A percentile compares a stretch with the other conserved stretches of the same genome.
phyloP scores from a whole-genome alignment of 2,888 invertebrate species.

The Kryphioiulus occultus region DNA sequence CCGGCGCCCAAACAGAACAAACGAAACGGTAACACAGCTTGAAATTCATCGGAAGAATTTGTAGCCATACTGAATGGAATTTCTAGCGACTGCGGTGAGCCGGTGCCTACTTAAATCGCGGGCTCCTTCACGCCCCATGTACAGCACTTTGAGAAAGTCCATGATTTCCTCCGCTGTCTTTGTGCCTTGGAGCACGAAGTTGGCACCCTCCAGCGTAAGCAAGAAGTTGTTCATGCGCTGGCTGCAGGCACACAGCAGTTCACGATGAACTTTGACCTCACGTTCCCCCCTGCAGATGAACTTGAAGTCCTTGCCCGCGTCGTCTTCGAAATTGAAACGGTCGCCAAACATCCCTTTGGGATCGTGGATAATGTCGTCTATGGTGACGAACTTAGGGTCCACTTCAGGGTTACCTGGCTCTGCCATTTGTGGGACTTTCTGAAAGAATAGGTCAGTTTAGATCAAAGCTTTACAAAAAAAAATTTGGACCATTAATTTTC shows the following conservation, averaged over 20 bases:
- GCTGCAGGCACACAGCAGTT: neutral
- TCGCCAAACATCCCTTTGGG: neutral
- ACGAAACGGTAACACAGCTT: no score
- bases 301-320: neutral
- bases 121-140: neutral
- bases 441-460: no score
- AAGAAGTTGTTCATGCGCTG: neutral
- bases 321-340: neutral
- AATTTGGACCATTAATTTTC: neutral
- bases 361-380: neutral
- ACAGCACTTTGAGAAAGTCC: neutral
- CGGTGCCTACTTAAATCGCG: neutral
- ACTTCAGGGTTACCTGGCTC: neutral
- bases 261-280: neutral
- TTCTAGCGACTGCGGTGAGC: neutral
- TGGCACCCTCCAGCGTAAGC: neutral
- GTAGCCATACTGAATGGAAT: no score
- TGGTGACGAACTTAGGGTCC: no score
- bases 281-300: neutral
- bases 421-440: neutral
- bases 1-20: no score
- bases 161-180: neutral
- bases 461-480: no score
- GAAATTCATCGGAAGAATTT: no score
- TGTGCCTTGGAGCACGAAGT: neutral